Evolutionary conservation across 2,888 invertebrate genomes (phyloP).

Genomic region (Macropis europaea): DNA sequence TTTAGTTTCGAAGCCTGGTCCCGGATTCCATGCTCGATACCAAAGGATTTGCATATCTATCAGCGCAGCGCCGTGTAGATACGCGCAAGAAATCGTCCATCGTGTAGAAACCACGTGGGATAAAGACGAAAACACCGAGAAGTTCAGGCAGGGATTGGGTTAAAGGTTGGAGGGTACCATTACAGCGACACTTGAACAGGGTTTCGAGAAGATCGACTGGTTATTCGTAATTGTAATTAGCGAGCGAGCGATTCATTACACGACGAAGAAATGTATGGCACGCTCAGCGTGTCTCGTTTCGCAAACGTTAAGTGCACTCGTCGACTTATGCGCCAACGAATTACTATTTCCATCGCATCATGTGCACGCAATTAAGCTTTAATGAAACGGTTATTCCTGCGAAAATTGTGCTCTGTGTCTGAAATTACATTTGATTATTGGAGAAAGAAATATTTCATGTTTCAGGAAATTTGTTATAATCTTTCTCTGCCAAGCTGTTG

Average conservation of each 20-base stretch:
- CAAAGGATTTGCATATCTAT: slow-evolving; percentile 50
- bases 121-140: slow-evolving; percentile 10
- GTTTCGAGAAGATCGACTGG: slow-evolving; percentile 35
- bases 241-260: slow-evolving; percentile 59
- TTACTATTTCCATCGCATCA: slow-evolving; percentile 3
- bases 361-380: not conserved
- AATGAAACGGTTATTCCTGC: too few relatives aligned
- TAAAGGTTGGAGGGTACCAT: not conserved
- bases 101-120: slow-evolving; percentile 27
- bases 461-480: too few relatives aligned
- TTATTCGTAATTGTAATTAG: slow-evolving; percentile 68
- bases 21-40: slow-evolving; percentile 11
- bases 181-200: not conserved
- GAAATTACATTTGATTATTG: too few relatives aligned
- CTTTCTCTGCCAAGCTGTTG: too few relatives aligned
- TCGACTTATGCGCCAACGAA: not conserved
- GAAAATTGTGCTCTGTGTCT: too few relatives aligned
- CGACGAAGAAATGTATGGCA: slow-evolving; percentile 41
- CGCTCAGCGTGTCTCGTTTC: not conserved
- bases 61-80: slow-evolving; percentile 17
- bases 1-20: slow-evolving; percentile 20
- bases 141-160: not conserved
- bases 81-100: slow-evolving; percentile 9
- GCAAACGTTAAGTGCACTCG: slow-evolving; percentile 11
- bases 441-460: too few relatives aligned